A percentile compares a stretch with the other conserved stretches of the same genome.
phyloP scores from a whole-genome alignment of 2,113 vertebrate species.

The Macaca mulatta region DNA sequence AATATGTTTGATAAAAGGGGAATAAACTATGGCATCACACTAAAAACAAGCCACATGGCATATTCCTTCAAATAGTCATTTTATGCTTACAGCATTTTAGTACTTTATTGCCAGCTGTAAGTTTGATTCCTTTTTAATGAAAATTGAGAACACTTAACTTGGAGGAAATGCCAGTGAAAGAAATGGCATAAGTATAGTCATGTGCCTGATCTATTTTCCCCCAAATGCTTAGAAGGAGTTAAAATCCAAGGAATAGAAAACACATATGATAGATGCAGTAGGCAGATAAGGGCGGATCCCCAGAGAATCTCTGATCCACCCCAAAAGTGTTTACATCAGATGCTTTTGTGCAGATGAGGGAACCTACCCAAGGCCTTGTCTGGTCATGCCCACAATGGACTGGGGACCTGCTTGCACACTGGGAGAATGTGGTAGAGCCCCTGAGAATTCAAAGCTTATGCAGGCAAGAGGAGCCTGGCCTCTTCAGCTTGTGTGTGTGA shows the following conservation, averaged over 20 bases:
- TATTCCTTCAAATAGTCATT: neutral
- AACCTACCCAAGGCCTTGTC: no score
- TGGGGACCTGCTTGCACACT: no score
- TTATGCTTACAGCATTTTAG: neutral
- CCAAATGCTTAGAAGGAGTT: neutral
- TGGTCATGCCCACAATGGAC: no score
- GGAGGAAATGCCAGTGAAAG: neutral
- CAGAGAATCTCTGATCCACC: no score
- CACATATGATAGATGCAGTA: neutral
- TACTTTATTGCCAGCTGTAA: neutral
- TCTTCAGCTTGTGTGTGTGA: no score
- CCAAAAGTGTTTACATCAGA: no score
- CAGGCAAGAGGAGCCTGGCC: no score
- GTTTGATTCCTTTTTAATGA: neutral
- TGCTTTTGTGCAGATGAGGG: no score
- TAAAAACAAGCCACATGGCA: neutral
- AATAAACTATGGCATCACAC: neutral
- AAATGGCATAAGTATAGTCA: neutral
- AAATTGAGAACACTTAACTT: neutral
- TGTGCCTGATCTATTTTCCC: neutral
- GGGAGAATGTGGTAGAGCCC: no score
- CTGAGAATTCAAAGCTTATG: no score
- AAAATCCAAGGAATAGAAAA: neutral
- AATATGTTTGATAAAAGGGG: neutral
- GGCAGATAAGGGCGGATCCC: no score